Base-by-base conservation (phyloP, 1,140 invertebrate species). In the Chlorops oryzae region DNA sequence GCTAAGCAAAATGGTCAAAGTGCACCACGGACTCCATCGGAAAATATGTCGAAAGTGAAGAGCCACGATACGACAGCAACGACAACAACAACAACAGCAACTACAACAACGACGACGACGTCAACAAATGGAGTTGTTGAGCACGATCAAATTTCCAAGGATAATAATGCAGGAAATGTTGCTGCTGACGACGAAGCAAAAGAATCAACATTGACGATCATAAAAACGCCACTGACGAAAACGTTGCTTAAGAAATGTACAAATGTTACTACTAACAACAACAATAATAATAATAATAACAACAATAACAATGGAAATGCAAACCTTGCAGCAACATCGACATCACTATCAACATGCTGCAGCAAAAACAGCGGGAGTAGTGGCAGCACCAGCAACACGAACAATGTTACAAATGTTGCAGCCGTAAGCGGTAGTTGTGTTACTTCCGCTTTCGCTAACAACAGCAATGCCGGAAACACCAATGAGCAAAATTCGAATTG, bases 181-280 rank as follows among this genome's bases (percentile, higher is more conserved):
- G 38, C 39, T 51, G 47, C 37, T 41, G 42, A 54, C 17, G 43
- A 44, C 22, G 41, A 20, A 23, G 22, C 21, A 17, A 13, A 20
- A 2, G 17, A 35, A 39, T 32, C 32, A 49, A 46, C 1, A 52
- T 46, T 56, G 46, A 65, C 60, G n/a, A 69, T 69, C 23, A 69
- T 69, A 21, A 69, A 69, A 32, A 69, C 65, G 4, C 66, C 66
- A 25, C 41, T 69, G 1, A 69, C 51, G 9, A 69, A 69, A n/a
- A 69, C 66, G 35, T 41, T 69, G 51, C 47, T 69, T 0, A 69
- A 69, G 57, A 69, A 69, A 45, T 69, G 66, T 54, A 69, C 55
- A 47, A 43, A 43, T 43, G 23, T 13, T 25, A 43, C 10, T 17
- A 43, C 5, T 25, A 43, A 43, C 21, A 22, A 22, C 22, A 43